Conservation (phyloP, 2,113 vertebrate species). For the Proteles cristata region DNA sequence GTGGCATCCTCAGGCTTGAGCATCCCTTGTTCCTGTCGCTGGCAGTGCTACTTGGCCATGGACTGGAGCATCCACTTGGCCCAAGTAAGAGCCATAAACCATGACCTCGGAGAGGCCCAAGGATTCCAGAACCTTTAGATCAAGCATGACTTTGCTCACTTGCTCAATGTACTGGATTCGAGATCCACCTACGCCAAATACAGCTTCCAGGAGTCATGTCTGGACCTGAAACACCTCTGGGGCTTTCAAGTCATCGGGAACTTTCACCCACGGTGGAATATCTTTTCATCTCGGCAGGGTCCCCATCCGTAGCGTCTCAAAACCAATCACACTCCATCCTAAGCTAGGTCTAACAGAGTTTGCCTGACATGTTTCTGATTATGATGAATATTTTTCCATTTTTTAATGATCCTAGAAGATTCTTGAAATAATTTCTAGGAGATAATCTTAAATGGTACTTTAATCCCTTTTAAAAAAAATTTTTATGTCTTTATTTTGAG, state of each 20-base stretch:
- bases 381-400: not conserved
- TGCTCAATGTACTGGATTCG: slow-evolving; percentile 47
- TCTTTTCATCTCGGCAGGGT: too few relatives aligned
- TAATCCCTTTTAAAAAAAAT: not conserved
- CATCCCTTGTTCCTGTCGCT: slow-evolving; percentile 42
- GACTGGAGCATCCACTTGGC: slow-evolving; percentile 67
- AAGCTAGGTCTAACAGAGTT: too few relatives aligned
- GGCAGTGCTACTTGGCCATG: slow-evolving; percentile 45
- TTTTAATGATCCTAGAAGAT: not conserved
- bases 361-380: not conserved
- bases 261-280: too few relatives aligned
- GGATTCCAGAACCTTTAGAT: slow-evolving; percentile 54
- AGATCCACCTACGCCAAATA: slow-evolving; percentile 53
- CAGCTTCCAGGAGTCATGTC: not conserved
- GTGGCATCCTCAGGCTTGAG: slow-evolving; percentile 45
- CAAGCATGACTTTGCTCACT: slow-evolving; percentile 55
- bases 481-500: too few relatives aligned
- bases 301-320: too few relatives aligned
- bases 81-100: slow-evolving; percentile 22
- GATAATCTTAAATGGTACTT: not conserved
- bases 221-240: slow-evolving; percentile 58
- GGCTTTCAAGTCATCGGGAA: not conserved
- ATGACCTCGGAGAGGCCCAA: slow-evolving; percentile 26
- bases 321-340: too few relatives aligned
- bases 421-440: not conserved